Conservation (phyloP, 1,140 invertebrate species). For the Micrasema longulum region DNA sequence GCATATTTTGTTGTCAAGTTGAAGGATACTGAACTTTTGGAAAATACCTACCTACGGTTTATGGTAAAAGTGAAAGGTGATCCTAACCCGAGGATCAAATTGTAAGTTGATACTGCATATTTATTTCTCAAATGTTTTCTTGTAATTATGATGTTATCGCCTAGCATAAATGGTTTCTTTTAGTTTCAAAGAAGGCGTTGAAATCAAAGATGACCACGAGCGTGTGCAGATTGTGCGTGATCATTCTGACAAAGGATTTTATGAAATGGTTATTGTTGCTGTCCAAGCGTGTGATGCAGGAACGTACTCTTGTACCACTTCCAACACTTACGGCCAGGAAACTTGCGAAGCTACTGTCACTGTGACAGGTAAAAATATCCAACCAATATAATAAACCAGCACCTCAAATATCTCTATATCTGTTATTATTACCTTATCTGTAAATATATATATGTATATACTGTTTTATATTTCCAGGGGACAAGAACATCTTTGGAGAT, state of each 20-base stretch:
- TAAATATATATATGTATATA: too few species aligned
- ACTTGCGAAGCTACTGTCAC: constrained; percentile 81
- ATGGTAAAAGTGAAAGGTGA: constrained; percentile 91
- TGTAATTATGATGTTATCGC: background rate
- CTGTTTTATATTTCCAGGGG: constrained; percentile 70
- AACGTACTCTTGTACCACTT: constrained; percentile 87
- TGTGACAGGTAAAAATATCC: constrained; percentile 75
- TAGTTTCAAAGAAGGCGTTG: constrained; percentile 86
- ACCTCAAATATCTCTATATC: constrained; percentile 15
- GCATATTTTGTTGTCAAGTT: constrained; percentile 86
- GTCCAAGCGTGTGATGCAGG: constrained; percentile 87
- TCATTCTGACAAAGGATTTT: constrained; percentile 85
- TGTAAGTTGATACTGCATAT: constrained; percentile 74
- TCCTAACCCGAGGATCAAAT: constrained; percentile 85
- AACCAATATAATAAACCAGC: background rate
- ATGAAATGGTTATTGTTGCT: constrained; percentile 89
- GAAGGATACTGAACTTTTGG: constrained; percentile 87
- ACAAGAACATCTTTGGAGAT: constrained; percentile 84
- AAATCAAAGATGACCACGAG: constrained; percentile 76
- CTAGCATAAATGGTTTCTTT: background rate
- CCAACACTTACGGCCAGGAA: constrained; percentile 85
- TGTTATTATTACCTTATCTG: too few species aligned
- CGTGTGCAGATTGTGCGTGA: constrained; percentile 80
- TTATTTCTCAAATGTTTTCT: constrained; percentile 1
- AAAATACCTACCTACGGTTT: constrained; percentile 89